phyloP scores from a whole-genome alignment of 2,797 vertebrate species.

The Schizopygopsis pylzovi region DNA sequence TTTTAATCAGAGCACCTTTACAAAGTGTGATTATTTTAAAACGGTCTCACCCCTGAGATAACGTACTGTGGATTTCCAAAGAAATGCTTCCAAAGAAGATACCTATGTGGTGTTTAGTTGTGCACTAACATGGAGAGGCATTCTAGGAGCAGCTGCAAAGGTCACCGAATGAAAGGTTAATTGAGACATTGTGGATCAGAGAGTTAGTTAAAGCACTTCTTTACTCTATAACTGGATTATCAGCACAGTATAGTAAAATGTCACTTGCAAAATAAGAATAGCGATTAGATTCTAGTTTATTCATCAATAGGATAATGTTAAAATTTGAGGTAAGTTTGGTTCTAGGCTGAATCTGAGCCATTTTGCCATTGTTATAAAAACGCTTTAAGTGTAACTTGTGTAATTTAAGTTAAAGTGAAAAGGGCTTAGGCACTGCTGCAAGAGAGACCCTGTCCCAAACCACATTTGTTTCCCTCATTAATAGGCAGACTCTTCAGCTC shows the following conservation, averaged over 20 bases:
- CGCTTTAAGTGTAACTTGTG: constrained; percentile 50
- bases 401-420: constrained; percentile 55
- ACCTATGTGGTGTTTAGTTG: neutral
- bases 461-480: constrained; percentile 59
- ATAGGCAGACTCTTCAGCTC: constrained; percentile 55
- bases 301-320: neutral
- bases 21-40: neutral
- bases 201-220: neutral
- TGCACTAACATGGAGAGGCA: neutral
- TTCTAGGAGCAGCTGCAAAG: constrained; percentile 36
- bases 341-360: neutral
- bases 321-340: neutral
- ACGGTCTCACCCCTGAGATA: neutral
- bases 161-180: constrained; percentile 39
- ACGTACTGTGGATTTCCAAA: constrained; percentile 8
- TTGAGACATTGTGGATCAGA: constrained; percentile 27
- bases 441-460: constrained; percentile 57
- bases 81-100: neutral
- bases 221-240: neutral
- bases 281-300: neutral
- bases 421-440: constrained; percentile 49
- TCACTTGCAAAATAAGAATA: neutral
- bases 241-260: neutral
- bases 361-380: constrained; percentile 13
- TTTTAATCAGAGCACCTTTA: neutral